Base-by-base conservation (phyloP, 1,140 invertebrate species). In the Pogonus chalceus region DNA sequence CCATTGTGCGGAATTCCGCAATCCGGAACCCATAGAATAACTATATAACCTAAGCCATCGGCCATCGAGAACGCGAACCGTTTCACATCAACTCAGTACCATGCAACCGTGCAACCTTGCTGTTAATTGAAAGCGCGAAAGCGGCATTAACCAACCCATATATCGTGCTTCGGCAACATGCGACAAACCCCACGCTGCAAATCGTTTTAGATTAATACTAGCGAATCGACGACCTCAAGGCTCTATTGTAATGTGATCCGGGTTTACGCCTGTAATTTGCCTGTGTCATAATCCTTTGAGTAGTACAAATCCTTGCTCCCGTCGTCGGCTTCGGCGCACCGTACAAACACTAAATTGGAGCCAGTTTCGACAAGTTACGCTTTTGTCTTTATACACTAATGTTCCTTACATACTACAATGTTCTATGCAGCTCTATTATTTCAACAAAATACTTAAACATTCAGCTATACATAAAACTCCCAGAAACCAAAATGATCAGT, bases 241-340 rank as follows among this genome's bases (percentile, higher is more conserved):
- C n/a, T n/a, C n/a, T n/a, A 43, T 43, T 43, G 37, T 43, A 43
- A 43, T 43, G 37, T 43, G 37, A 43, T 43, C 37, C 37, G 37
- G 37, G 37, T 43, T 43, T 43, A 43, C 37, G 37, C 18, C 18
- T 43, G 37, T 43, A 43, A 43, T 43, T 43, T 43, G 37, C 37
- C 18, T 43, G 37, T 43, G 37, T 43, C 37, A 43, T 43, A 43
- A 43, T 43, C 37, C 37, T 43, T 43, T 43, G 37, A 43, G 37
- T 16, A 18, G 37, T 43, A 43, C 37, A 43, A 43, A 43, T 43
- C 37, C 37, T 18, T 10, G 18, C 9, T 10, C 7, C 18, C 18
- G 18, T n/a, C n/a, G n/a, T n/a, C n/a, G n/a, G n/a, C n/a, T n/a
- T n/a, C n/a, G n/a, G n/a, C n/a, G n/a, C n/a, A n/a, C n/a, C n/a